These are phyloP conservation scores for Lacanobia wlatinum DNA, from an alignment of 2,888 invertebrate genomes.

Conservation along the genomic window DNA sequence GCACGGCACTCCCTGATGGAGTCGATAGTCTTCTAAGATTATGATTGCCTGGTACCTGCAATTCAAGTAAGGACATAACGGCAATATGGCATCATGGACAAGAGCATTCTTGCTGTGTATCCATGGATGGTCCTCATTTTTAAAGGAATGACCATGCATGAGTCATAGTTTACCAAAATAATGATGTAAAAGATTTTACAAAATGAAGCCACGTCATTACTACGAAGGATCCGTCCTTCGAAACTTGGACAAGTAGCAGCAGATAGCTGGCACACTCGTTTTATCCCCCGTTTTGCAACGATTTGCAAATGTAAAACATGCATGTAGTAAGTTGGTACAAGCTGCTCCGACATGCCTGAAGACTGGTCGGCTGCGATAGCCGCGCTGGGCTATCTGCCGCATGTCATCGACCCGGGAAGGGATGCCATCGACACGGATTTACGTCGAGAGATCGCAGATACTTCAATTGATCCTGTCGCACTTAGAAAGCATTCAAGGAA, in stretches of 20 bases:
- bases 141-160: constrained; percentile 3
- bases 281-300: not conserved
- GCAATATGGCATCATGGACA: not conserved
- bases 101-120: not conserved
- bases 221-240: not conserved
- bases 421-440: constrained; percentile 51
- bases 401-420: constrained; percentile 66
- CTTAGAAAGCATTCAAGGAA: constrained; percentile 37
- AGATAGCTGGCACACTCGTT: not conserved
- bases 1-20: constrained; percentile 43
- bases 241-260: not conserved
- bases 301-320: constrained; percentile 34
- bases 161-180: not conserved
- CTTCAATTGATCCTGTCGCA: constrained; percentile 54
- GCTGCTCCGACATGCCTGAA: constrained; percentile 14
- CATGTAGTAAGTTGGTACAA: constrained; percentile 8
- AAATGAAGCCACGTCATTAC: not conserved
- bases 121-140: not conserved
- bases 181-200: not conserved
- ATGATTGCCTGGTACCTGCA: constrained; percentile 35
- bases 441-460: constrained; percentile 62
- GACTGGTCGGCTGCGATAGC: constrained; percentile 53
- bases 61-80: constrained; percentile 24
- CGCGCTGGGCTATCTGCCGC: constrained; percentile 51
- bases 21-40: constrained; percentile 44